Conservation (phyloP, 2,113 vertebrate genomes). For the Scomber colias region DNA sequence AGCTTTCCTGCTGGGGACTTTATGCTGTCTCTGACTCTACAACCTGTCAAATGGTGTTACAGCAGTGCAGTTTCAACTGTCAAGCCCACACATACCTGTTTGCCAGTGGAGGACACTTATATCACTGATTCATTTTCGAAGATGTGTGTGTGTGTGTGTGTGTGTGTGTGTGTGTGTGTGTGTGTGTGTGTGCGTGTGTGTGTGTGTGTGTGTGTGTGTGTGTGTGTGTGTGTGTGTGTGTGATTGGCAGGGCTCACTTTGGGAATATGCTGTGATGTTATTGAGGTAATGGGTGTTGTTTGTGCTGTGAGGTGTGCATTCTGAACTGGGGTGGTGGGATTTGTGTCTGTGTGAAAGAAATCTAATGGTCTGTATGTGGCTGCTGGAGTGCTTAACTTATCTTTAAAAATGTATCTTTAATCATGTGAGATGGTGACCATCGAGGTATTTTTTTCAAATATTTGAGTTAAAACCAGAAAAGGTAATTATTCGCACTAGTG, state of each 20-base stretch:
- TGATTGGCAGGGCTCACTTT: constrained; percentile 15
- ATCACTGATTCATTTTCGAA: constrained; percentile 43
- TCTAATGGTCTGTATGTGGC: neutral
- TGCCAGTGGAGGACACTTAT: constrained; percentile 29
- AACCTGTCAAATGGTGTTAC: constrained; percentile 57
- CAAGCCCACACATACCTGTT: constrained; percentile 57
- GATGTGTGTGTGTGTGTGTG: constrained; percentile 1
- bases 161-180: constrained; percentile 1
- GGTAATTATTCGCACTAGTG: neutral
- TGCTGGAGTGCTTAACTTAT: neutral
- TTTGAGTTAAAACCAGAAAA: too few species aligned
- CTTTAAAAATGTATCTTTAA: neutral
- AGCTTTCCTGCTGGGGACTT: constrained; percentile 48
- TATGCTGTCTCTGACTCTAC: constrained; percentile 51
- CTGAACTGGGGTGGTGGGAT: neutral
- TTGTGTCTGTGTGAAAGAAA: neutral
- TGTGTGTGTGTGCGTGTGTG: neutral
- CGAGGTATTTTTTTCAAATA: too few species aligned
- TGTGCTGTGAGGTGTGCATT: constrained; percentile 14
- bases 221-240: constrained; percentile 21
- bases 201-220: neutral
- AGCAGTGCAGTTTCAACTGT: constrained; percentile 33
- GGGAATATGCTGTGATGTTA: neutral
- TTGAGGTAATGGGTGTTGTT: constrained; percentile 14
- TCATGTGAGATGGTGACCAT: too few species aligned